Evolutionary conservation across 2,797 vertebrate species (phyloP).

Genomic region (Masticophis lateralis): DNA sequence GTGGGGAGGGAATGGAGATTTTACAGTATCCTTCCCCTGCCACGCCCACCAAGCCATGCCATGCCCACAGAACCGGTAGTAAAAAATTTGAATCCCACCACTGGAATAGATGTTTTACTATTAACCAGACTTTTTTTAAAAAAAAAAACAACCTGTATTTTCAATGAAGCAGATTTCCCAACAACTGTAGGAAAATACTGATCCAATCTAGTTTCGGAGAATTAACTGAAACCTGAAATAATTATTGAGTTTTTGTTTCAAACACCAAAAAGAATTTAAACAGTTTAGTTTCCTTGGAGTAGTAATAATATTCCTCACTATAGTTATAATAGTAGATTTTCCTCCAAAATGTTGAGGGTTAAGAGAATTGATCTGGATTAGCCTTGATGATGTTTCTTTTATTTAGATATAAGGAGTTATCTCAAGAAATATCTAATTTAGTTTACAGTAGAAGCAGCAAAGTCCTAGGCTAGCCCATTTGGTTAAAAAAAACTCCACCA

Average conservation of each 20-base stretch:
- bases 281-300: constrained; percentile 20
- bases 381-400: constrained; percentile 28
- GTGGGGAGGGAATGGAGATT: no score
- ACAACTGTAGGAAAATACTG: constrained; percentile 20
- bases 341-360: constrained; percentile 41
- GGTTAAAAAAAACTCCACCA: background rate
- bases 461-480: background rate
- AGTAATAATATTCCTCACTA: constrained; percentile 45
- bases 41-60: no score
- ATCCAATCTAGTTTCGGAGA: constrained; percentile 46
- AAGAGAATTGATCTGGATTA: constrained; percentile 21
- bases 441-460: background rate
- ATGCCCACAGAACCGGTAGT: no score
- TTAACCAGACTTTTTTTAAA: background rate
- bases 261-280: constrained; percentile 48
- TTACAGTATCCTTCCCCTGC: no score
- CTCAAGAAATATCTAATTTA: constrained; percentile 21
- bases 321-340: constrained; percentile 45
- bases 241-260: constrained; percentile 54
- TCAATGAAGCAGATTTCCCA: constrained; percentile 4
- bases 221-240: constrained; percentile 27
- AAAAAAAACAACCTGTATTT: constrained; percentile 5
- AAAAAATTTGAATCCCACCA: no score
- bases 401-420: constrained; percentile 30
- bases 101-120: background rate